phyloP scores from a whole-genome alignment of 1,140 invertebrate species.

The Neodiprion lecontei region DNA sequence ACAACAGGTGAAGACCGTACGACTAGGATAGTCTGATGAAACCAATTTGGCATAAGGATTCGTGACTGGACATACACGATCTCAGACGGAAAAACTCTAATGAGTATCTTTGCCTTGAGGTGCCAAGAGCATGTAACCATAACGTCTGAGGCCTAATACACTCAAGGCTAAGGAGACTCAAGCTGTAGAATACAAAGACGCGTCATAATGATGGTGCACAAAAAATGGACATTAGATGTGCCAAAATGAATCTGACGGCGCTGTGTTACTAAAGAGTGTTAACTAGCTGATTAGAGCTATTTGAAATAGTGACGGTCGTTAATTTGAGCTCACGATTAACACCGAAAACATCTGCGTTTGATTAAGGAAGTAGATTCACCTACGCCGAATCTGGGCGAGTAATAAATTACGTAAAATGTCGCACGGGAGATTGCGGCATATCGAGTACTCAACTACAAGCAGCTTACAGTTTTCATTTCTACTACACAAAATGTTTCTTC shows the following conservation, averaged over 20 bases:
- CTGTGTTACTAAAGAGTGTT: neutral
- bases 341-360: neutral
- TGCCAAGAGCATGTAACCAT: neutral
- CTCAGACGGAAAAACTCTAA: neutral
- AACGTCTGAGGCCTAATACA: neutral
- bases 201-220: neutral
- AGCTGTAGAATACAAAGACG: neutral
- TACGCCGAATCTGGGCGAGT: neutral
- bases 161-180: neutral
- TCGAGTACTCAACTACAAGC: neutral
- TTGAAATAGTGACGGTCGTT: neutral
- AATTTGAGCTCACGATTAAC: neutral
- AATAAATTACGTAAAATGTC: neutral
- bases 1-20: neutral
- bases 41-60: neutral
- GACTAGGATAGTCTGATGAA: neutral
- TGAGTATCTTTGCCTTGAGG: conserved; percentile 2
- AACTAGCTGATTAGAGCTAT: neutral
- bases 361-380: neutral
- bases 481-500: neutral
- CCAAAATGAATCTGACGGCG: neutral
- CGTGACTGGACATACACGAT: neutral
- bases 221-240: neutral
- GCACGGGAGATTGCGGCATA: neutral
- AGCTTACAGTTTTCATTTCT: neutral